A percentile compares a stretch with the other conserved stretches of the same genome.
Evolutionary conservation across 1,140 invertebrate species (phyloP).

Genomic region (Brachionus rotundiformis): DNA sequence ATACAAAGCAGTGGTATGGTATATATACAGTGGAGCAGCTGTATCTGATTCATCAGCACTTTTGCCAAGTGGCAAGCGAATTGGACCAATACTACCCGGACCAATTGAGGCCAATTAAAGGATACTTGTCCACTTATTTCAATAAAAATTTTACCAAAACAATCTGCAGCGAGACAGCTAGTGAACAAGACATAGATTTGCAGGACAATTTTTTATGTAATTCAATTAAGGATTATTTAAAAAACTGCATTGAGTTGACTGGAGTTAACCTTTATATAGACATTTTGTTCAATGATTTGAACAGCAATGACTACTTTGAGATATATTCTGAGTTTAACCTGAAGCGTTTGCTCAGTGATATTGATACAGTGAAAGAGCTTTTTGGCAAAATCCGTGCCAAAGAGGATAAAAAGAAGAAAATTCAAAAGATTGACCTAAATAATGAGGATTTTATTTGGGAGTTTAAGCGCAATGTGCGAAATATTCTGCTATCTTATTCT

Average conservation of each 20-base stretch:
- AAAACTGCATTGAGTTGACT: not conserved
- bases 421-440: not conserved
- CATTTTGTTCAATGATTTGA: constrained; percentile 46
- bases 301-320: constrained; percentile 40
- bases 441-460: constrained; percentile 9
- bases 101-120: constrained; percentile 41
- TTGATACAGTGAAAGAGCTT: constrained; percentile 9
- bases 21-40: constrained; percentile 38
- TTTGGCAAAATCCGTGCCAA: not conserved
- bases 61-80: not conserved
- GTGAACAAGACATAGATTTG: not conserved
- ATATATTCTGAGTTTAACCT: constrained; percentile 47
- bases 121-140: constrained; percentile 41
- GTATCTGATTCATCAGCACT: constrained; percentile 38
- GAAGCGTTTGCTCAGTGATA: constrained; percentile 29
- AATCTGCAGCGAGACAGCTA: not conserved
- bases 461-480: not conserved
- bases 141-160: not conserved
- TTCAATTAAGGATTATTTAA: constrained; percentile 6
- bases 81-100: constrained; percentile 27
- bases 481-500: constrained; percentile 25
- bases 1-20: constrained; percentile 46
- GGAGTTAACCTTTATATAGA: constrained; percentile 42
- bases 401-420: not conserved
- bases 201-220: constrained; percentile 49